phyloP scores from a whole-genome alignment of 2,888 invertebrate species.

The Pecten maximus region DNA sequence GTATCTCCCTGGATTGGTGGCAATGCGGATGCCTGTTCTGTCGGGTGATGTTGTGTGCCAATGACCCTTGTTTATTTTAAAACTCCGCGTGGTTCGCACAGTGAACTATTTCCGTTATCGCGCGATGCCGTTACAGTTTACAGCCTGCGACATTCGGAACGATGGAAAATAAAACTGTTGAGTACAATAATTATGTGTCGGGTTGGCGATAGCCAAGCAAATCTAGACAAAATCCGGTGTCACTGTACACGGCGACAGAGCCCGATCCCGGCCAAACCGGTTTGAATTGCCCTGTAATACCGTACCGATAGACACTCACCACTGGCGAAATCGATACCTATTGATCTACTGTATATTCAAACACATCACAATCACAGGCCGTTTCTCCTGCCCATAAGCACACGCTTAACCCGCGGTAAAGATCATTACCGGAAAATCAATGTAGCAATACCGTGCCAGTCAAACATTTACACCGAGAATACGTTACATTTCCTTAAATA shows the following conservation, averaged over 20 bases:
- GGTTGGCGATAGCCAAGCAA: neutral
- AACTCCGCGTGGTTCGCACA: neutral
- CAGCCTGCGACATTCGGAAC: neutral
- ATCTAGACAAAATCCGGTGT: neutral
- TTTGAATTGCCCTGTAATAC: conserved; percentile 17
- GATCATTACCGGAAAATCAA: neutral
- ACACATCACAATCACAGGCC: neutral
- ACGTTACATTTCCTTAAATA: neutral
- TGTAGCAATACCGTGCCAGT: neutral
- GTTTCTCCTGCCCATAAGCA: neutral
- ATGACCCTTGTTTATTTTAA: neutral
- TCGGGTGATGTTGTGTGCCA: too few species aligned
- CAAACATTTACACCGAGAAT: neutral
- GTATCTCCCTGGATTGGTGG: too few species aligned
- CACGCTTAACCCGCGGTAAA: neutral
- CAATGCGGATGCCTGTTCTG: too few species aligned
- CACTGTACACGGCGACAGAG: neutral
- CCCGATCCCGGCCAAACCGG: conserved; percentile 5
- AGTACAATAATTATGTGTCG: neutral
- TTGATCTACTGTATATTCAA: conserved; percentile 5
- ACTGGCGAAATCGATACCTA: neutral
- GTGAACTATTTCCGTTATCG: neutral
- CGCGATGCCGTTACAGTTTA: neutral
- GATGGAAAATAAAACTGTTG: conserved; percentile 29
- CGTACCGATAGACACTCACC: neutral